These are phyloP conservation scores for Ridgeia piscesae DNA, from an alignment of 1,140 invertebrate genomes.

Conservation along the genomic window DNA sequence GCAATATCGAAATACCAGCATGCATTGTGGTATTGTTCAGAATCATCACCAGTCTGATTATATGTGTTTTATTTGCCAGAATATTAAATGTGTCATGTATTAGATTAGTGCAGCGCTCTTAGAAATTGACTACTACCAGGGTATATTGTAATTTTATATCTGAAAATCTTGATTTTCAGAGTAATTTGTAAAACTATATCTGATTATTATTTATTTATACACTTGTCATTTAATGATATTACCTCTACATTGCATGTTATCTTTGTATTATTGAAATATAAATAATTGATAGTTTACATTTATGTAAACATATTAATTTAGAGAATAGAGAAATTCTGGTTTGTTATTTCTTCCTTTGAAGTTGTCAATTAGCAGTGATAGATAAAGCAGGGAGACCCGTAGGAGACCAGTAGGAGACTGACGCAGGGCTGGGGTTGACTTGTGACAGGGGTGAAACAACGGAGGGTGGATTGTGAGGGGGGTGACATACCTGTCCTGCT, in stretches of 20 bases:
- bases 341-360: neutral
- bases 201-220: no score
- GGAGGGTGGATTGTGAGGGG: neutral
- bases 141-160: neutral
- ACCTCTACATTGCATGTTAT: no score
- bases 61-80: neutral
- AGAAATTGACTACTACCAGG: neutral
- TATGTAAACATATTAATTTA: no score
- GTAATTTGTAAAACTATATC: no score
- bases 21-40: neutral
- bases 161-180: no score
- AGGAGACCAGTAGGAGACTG: neutral
- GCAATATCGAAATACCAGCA: neutral
- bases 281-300: no score
- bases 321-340: no score
- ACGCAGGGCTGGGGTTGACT: neutral
- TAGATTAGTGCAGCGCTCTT: no score
- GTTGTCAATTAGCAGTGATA: neutral
- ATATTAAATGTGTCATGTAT: neutral
- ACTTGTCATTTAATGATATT: no score
- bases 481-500: neutral
- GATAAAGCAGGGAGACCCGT: neutral
- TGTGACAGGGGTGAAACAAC: neutral
- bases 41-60: neutral
- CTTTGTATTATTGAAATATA: no score